Conservation (phyloP, 2,888 invertebrate species). For the Cheilosia vulpina region DNA sequence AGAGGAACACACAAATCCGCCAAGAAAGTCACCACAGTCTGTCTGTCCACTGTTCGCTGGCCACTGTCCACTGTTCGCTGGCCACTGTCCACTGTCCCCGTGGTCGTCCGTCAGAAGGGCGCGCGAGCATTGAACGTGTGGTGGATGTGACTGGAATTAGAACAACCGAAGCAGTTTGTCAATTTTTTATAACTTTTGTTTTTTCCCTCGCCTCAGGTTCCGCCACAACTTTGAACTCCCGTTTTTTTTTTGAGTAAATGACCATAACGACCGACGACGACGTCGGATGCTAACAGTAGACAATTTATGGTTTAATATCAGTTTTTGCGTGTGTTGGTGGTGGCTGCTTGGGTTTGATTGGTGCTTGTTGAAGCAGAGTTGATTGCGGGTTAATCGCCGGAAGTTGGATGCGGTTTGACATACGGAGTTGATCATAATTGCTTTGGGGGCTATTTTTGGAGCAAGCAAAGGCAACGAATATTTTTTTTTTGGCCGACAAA, state of each 20-base stretch:
- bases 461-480: background rate
- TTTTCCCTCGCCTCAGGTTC: conserved; percentile 7
- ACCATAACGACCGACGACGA: conserved; percentile 49
- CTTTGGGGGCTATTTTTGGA: conserved; percentile 29
- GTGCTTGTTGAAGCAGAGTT: conserved; percentile 24
- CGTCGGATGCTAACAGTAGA: conserved; percentile 64
- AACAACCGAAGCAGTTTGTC: conserved; percentile 62
- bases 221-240: conserved; percentile 35
- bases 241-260: conserved; percentile 32
- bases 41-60: conserved; percentile 13
- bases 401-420: conserved; percentile 35
- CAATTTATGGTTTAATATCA: conserved; percentile 69
- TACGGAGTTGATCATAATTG: conserved; percentile 55
- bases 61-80: conserved; percentile 12
- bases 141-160: conserved; percentile 73
- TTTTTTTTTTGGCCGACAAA: conserved; percentile 7
- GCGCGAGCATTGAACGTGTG: conserved; percentile 51
- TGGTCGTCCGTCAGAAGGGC: conserved; percentile 47
- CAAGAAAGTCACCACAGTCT: conserved; percentile 34
- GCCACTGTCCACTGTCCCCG: conserved; percentile 19
- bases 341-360: conserved; percentile 42
- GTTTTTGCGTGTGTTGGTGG: conserved; percentile 6
- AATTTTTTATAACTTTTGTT: conserved; percentile 21
- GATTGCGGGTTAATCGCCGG: conserved; percentile 61
- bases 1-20: conserved; percentile 34